Conservation (phyloP, 64 coral and sea anemone genomes). For the Stylophora pistillata region DNA sequence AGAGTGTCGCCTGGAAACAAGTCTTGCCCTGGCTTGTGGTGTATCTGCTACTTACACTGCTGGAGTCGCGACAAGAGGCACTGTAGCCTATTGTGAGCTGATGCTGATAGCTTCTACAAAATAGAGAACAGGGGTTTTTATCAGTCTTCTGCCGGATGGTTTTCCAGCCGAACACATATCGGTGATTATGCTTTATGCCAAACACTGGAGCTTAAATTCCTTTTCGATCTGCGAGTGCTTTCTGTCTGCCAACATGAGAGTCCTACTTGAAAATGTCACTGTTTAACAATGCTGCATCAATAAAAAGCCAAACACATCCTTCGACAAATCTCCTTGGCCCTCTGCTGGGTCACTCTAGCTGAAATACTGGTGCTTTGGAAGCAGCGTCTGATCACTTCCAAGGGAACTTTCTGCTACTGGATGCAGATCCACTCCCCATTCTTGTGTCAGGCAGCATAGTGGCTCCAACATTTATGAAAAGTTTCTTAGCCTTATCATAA, state of each 20-base stretch:
- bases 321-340: conserved; percentile 9
- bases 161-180: neutral
- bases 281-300: conserved; percentile 25
- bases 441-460: conserved; percentile 26
- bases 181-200: conserved; percentile 15
- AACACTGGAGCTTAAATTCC: conserved; percentile 9
- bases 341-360: neutral
- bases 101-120: too few species aligned
- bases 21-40: neutral
- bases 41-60: conserved; percentile 28
- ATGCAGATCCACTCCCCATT: neutral
- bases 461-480: conserved; percentile 35
- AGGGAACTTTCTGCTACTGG: too few species aligned
- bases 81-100: too few species aligned
- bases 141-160: neutral
- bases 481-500: too few species aligned
- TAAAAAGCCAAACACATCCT: neutral
- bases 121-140: too few species aligned
- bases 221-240: conserved; percentile 52
- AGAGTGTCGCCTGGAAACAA: conserved; percentile 7
- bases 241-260: conserved; percentile 2
- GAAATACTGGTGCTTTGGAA: conserved; percentile 24
- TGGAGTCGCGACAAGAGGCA: neutral
- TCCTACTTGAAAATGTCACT: conserved; percentile 29
- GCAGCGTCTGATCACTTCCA: conserved; percentile 5